Conservation (phyloP, 2,888 invertebrate genomes). For the Crepidodera aurea region DNA sequence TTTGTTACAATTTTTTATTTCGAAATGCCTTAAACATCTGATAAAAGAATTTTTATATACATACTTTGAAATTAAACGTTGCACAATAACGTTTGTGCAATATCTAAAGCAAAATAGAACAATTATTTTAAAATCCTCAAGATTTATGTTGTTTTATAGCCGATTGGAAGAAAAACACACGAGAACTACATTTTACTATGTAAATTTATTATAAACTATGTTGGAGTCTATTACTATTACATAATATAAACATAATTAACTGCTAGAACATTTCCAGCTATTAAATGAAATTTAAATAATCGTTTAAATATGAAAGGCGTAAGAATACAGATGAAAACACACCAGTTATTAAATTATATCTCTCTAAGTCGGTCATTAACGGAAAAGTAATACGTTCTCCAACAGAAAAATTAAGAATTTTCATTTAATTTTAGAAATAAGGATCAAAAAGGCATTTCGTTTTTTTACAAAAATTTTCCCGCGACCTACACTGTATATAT, state of each 20-base stretch:
- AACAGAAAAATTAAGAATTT: too few relatives aligned
- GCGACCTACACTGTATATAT: too few relatives aligned
- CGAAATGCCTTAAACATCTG: neutral
- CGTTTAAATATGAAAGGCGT: constrained; percentile 9
- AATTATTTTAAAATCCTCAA: constrained; percentile 22
- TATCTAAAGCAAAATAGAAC: constrained; percentile 15
- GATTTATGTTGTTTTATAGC: constrained; percentile 18
- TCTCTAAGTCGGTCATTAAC: too few relatives aligned
- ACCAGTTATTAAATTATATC: too few relatives aligned
- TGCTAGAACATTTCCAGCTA: constrained; percentile 20
- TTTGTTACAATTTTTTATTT: neutral
- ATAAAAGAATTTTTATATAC: constrained; percentile 12
- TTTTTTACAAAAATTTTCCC: too few relatives aligned
- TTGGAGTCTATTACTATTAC: constrained; percentile 25
- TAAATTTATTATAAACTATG: constrained; percentile 28
- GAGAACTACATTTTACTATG: constrained; percentile 23
- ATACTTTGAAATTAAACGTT: constrained; percentile 11
- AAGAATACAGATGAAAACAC: neutral
- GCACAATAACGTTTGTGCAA: constrained; percentile 4
- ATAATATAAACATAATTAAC: constrained; percentile 29
- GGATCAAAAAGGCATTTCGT: too few relatives aligned
- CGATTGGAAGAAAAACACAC: constrained; percentile 8
- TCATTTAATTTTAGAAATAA: too few relatives aligned
- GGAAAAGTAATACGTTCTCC: too few relatives aligned
- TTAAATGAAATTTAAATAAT: constrained; percentile 19